Base-by-base conservation (phyloP, 2,113 vertebrate genomes). In the Poeciliopsis turrubarensis region DNA sequence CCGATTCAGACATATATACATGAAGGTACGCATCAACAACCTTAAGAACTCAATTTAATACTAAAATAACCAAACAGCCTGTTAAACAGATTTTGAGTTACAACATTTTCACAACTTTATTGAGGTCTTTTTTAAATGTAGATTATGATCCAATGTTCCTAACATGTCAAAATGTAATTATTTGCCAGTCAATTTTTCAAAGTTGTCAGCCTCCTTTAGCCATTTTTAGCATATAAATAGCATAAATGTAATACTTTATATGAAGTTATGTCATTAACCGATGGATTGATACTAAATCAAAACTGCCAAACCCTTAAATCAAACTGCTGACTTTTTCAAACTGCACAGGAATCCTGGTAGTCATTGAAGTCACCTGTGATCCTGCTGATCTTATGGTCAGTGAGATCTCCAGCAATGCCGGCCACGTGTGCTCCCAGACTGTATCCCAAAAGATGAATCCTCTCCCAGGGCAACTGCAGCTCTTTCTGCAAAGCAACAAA, bases 371-470 rank as follows among this genome's bases (percentile, higher is more conserved):
- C 87, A 99, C 98, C 98, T 81, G 98, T 99, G 89, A 99, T 99
- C 91, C 98, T 95, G 91, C 96, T 97, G 83, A 99, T 96, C 75
- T 97, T 98, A 74, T 95, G 94, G 64, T 92, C 94, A 0, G 96
- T 96, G 60, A 97, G 95, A 69, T 94, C 95, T 41, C 98, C 98
- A 67, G 98, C 97, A 61, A 98, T 86, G 1, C 98, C 98, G 25
- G 98, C 98, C 65, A 95, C 97, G 61, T 99, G 98, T 19, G 98
- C 98, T 57, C 98, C 98, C 12, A 99, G 95, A 78, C 98, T 99
- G 85, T 99, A 99, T 0, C 98, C 98, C 88, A 99, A 89, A 85
- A 99, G 91, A 83, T 99, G 98, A 65, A 99, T 83, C 14, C 93
- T 97, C 47, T 96, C 95, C 89, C 97, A 91, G 27, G 97, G 96